A percentile compares a stretch with the other conserved stretches of the same genome.
phyloP scores from a whole-genome alignment of 2,113 vertebrate genomes.

The Rhea pennata region DNA sequence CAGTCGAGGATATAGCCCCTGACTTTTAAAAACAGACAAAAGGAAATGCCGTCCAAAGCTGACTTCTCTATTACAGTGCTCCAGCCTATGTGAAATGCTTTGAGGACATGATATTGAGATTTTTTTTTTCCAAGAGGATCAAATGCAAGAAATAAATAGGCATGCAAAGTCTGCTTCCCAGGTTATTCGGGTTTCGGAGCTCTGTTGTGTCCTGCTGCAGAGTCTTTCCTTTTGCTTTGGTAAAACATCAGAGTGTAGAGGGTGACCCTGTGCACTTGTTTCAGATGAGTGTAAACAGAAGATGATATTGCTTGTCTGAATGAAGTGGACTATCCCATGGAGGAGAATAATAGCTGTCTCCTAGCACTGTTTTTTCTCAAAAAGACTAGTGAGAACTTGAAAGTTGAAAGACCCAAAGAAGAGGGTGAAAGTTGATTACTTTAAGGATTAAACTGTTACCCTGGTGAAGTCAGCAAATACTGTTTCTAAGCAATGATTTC shows the following conservation, averaged over 20 bases:
- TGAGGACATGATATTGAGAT: slow-evolving; percentile 57
- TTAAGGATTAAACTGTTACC: slow-evolving; percentile 84
- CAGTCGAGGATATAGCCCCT: not conserved
- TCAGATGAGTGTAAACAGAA: slow-evolving; percentile 79
- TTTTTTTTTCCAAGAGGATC: slow-evolving; percentile 21
- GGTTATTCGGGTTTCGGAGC: slow-evolving; percentile 57
- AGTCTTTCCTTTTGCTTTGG: slow-evolving; percentile 64
- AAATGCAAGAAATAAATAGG: slow-evolving; percentile 64
- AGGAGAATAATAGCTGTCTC: slow-evolving; percentile 82
- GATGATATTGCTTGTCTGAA: slow-evolving; percentile 77
- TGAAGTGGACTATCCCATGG: slow-evolving; percentile 77
- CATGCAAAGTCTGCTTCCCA: slow-evolving; percentile 59
- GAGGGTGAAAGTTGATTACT: slow-evolving; percentile 80
- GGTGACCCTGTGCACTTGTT: slow-evolving; percentile 70
- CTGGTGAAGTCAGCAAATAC: slow-evolving; percentile 82
- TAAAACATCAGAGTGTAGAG: slow-evolving; percentile 70
- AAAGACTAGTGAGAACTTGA: slow-evolving; percentile 76
- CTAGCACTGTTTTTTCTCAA: slow-evolving; percentile 74
- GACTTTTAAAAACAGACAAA: slow-evolving; percentile 17
- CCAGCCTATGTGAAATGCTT: slow-evolving; percentile 43
- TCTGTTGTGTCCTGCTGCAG: slow-evolving; percentile 37
- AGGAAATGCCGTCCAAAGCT: slow-evolving; percentile 24
- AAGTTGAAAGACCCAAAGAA: slow-evolving; percentile 74
- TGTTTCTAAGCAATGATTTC: slow-evolving; percentile 81
- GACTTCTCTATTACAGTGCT: slow-evolving; percentile 47